Evolutionary conservation across 2,888 invertebrate genomes (phyloP), one percentile per base, ranked within the genome.

Genomic region (Chloromyia formosa): DNA sequence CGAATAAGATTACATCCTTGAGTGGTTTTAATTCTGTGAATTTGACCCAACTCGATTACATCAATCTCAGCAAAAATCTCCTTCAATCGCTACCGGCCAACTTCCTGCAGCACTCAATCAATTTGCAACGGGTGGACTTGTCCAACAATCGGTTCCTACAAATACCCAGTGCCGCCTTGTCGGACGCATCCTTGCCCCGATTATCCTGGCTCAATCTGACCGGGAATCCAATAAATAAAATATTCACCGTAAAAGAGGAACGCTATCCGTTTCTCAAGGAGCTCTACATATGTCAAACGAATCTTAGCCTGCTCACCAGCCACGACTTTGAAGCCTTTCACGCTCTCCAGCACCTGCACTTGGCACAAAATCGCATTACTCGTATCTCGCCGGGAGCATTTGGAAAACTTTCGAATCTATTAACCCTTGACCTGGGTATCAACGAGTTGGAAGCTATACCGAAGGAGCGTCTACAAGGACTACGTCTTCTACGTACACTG

Each of bases 301-400:
- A 95, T 82, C 87, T 95, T 69, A 93, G 91, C 20, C 92, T 94
- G 78, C 89, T 95, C 64, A 94, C 94, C 0, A 93, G 93, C 79
- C 93, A 92, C 82, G 95, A 95, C 81, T 95, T 95, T 81, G 93
- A 94, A 81, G 91, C 92, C 45, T 95, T 94, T 81, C 93, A 94
- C 20, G 89, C 91, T 0, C 86, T 95, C 45, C 89, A 93, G 81
- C 93, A 92, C 81, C 87, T 95, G 74, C 91, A 91, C 81, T 85
- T 95, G 79, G 88, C 90, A 53, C 89, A 89, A 79, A 95, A 95
- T 84, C 87, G 90, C 76, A 92, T 95, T 78, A 90, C 92, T 16
- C 87, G 93, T 77, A 89, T 96, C 76, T 94, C 94, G 1, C 94
- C 95, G 0, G 93, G 94, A 54, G 94, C 95, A 71, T 95, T 96